phyloP scores from a whole-genome alignment of 2,113 vertebrate species.

The Odocoileus hemionus region DNA sequence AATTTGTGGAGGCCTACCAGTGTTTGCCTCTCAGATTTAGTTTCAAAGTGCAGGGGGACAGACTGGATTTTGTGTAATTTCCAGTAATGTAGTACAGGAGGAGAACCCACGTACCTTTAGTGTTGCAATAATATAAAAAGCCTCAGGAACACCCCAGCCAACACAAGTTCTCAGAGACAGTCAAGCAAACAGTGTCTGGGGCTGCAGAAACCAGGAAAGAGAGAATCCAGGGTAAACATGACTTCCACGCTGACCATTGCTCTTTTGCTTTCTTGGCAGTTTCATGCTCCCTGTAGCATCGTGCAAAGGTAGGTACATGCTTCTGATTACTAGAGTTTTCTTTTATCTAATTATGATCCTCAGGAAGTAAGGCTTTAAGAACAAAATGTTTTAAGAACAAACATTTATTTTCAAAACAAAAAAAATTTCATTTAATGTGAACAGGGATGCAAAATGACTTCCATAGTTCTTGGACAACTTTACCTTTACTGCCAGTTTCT shows the following conservation, averaged over 20 bases:
- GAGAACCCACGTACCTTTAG: accelerated
- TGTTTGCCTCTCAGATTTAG: constrained; percentile 15
- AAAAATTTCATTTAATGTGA: background rate
- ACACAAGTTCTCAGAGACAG: background rate
- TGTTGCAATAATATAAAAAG: constrained; percentile 39
- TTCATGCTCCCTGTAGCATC: constrained; percentile 63
- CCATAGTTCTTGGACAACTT: background rate
- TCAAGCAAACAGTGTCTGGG: background rate
- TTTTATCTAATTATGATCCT: background rate
- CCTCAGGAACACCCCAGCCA: background rate
- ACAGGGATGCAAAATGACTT: background rate
- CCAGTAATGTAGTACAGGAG: constrained; percentile 10
- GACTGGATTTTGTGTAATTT: constrained; percentile 68
- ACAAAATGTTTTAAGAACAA: background rate
- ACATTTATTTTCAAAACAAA: background rate
- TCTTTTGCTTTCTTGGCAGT: constrained; percentile 32
- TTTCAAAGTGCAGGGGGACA: constrained; percentile 10
- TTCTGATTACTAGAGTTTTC: background rate
- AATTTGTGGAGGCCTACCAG: background rate
- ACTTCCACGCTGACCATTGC: background rate
- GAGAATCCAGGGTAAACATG: background rate
- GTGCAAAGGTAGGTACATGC: constrained; percentile 76
- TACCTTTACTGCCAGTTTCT: background rate
- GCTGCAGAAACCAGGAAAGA: background rate
- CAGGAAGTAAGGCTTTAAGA: background rate